Base-by-base conservation (phyloP, 2,113 vertebrate genomes). In the Pygoscelis adeliae region DNA sequence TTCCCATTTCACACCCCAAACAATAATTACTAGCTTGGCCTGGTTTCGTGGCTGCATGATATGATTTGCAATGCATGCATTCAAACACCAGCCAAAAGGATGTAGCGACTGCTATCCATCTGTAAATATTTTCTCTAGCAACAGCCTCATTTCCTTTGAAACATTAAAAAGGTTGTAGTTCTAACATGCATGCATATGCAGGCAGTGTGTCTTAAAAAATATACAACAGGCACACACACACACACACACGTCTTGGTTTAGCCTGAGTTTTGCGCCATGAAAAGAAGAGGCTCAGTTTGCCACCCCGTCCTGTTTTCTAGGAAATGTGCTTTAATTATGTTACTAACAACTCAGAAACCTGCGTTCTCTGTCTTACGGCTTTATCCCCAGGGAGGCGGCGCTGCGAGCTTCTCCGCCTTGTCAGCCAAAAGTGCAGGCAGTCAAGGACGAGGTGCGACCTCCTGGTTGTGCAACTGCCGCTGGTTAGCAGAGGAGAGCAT, bases 361-460 rank as follows among this genome's bases (percentile, higher is more conserved):
- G 70, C 3, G 8, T 27, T 38, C 18, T 49, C 26, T 21, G 46
- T 5, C 4, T 1, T 2, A 5, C 2, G 30, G 66, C 3, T 82
- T 29, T 20, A 10, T 49, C 52, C 82, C 47, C 29, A 9, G 29
- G 52, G 78, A 71, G 50, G 46, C 15, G 4, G 42, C 0, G 3
- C 66, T 23, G 56, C 0, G 15, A 79, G 76, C 17, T 87, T 42
- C 58, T 56, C 46, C 2, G 9, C 11, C 62, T 12, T 0, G 8
- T 4, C 20, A 23, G 61, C 8, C 7, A 0, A 1, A 44, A 66
- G 65, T 0, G 10, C 65, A 74, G 36, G 5, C 13, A 4, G 56
- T 27, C 16, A 13, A 72, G 90, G 81, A n/a, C 2, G 6, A 36
- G 73, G 61, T 14, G 25, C n/a, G 18, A 25, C 62, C 77, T n/a